These are phyloP conservation scores for Sciurus vulgaris DNA, from an alignment of 2,797 vertebrate species.

Conservation along the genomic window DNA sequence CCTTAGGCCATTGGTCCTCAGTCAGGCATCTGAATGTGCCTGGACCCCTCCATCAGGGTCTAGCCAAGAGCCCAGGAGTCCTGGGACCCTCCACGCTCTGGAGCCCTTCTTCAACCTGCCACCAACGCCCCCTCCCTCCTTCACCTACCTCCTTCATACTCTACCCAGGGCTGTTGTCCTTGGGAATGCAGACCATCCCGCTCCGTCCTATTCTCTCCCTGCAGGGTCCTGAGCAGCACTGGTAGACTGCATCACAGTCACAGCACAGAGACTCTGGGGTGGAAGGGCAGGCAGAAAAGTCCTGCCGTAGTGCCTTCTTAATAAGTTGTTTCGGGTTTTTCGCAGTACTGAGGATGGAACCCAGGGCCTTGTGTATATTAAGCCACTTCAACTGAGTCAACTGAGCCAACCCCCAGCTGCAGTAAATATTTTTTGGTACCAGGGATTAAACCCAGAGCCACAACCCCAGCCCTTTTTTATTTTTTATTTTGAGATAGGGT, in stretches of 20 bases:
- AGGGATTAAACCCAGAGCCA: too few relatives aligned
- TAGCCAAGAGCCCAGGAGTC: not conserved
- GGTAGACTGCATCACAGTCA: not conserved
- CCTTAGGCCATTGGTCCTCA: not conserved
- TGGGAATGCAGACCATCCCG: not conserved
- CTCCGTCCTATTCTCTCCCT: not conserved
- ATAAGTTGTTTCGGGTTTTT: not conserved
- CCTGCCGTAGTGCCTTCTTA: not conserved
- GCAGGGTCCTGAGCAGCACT: not conserved
- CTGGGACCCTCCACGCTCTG: not conserved
- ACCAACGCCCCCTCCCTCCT: not conserved
- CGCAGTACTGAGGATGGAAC: not conserved
- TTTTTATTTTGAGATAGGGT: too few relatives aligned
- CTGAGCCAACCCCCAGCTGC: not conserved
- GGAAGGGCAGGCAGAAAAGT: not conserved
- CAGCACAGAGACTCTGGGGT: not conserved
- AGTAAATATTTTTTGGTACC: not conserved
- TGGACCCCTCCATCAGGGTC: not conserved
- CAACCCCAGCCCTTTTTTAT: too few relatives aligned
- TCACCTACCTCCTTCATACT: not conserved
- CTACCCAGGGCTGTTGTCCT: not conserved
- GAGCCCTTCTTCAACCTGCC: not conserved
- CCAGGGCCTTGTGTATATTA: too few relatives aligned
- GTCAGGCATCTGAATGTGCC: not conserved
- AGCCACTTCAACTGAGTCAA: not conserved